phyloP scores from a whole-genome alignment of 2,888 invertebrate species.

The Digitonthophagus gazella region DNA sequence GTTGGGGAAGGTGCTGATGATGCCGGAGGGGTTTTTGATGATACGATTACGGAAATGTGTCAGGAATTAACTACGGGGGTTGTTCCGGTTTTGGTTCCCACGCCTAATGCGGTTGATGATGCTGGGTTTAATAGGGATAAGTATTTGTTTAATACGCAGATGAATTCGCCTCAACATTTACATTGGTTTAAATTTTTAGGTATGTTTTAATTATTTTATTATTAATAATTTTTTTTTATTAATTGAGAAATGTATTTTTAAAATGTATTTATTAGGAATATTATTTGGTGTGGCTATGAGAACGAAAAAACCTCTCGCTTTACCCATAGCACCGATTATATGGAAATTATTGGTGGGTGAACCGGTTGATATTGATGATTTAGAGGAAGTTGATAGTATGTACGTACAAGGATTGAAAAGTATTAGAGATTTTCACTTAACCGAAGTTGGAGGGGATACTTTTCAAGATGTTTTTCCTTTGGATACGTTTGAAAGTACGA shows the following conservation, averaged over 20 bases:
- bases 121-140: slow-evolving; percentile 63
- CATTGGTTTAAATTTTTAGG: slow-evolving; percentile 62
- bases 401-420: slow-evolving; percentile 60
- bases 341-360: slow-evolving; percentile 64
- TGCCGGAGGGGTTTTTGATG: slow-evolving; percentile 69
- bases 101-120: slow-evolving; percentile 62
- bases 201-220: slow-evolving; percentile 34
- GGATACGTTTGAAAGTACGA: slow-evolving; percentile 62
- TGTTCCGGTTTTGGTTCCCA: slow-evolving; percentile 60
- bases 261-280: slow-evolving; percentile 49
- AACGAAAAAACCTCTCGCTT: slow-evolving; percentile 64
- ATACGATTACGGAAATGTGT: slow-evolving; percentile 68
- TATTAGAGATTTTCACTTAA: slow-evolving; percentile 60
- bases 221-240: neutral
- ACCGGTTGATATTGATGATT: slow-evolving; percentile 58
- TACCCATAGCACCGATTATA: slow-evolving; percentile 61
- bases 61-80: slow-evolving; percentile 59
- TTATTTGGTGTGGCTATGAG: slow-evolving; percentile 64
- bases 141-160: slow-evolving; percentile 60
- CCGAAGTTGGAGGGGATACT: slow-evolving; percentile 58
- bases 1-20: slow-evolving; percentile 68
- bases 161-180: slow-evolving; percentile 56
- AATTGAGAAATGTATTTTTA: neutral
- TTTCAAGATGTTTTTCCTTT: slow-evolving; percentile 64
- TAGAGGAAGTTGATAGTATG: slow-evolving; percentile 61